These are phyloP conservation scores for Ianthella basta DNA, from an alignment of 37 sponge, comb jelly and placozoan species.

Conservation along the genomic window DNA sequence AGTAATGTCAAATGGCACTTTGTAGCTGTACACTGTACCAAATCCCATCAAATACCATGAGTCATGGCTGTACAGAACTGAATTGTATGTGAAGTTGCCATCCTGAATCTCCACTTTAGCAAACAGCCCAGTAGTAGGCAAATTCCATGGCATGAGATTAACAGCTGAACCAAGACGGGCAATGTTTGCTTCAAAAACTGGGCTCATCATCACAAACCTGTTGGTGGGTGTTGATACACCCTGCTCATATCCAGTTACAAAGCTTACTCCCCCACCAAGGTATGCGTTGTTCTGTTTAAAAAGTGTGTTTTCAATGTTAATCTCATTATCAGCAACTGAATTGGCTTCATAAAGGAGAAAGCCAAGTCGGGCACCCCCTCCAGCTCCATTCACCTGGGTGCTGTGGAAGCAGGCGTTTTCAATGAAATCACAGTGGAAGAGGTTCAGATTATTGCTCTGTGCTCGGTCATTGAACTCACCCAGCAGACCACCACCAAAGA, in stretches of 20 bases:
- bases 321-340: too few species aligned
- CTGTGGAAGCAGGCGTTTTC: too few species aligned
- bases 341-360: too few species aligned
- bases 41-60: neutral
- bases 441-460: too few species aligned
- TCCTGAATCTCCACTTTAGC: neutral
- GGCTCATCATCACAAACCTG: neutral
- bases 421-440: too few species aligned
- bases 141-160: neutral
- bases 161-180: conserved; percentile 19
- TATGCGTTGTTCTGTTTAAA: too few species aligned
- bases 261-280: conserved; percentile 8
- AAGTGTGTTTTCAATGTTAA: too few species aligned
- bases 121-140: neutral
- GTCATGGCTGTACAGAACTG: neutral
- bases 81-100: neutral
- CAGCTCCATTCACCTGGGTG: too few species aligned
- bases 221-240: neutral
- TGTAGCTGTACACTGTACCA: neutral
- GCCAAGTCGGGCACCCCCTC: too few species aligned
- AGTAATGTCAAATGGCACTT: neutral
- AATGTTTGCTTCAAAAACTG: neutral
- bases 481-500: conserved; percentile 28
- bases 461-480: too few species aligned
- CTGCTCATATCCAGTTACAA: neutral